Conservation (phyloP, 1,140 invertebrate genomes). For the Panonychus citri region DNA sequence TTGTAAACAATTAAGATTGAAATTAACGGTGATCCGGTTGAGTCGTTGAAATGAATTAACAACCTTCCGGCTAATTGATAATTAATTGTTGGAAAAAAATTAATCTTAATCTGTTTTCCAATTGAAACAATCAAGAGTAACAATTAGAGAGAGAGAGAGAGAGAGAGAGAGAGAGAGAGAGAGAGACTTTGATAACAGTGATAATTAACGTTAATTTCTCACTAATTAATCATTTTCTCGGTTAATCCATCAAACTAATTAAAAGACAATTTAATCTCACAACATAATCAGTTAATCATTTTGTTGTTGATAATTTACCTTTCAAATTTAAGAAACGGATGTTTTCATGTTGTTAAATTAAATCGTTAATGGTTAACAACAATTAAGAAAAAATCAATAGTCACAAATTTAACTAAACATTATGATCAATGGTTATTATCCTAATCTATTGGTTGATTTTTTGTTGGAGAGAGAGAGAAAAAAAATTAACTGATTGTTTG, state of each 20-base stretch:
- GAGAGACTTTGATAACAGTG: background rate
- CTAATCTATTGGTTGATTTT: too few species aligned
- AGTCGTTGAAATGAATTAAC: too few species aligned
- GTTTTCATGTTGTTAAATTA: background rate
- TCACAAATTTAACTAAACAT: too few species aligned
- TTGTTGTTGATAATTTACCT: background rate
- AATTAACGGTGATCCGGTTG: too few species aligned
- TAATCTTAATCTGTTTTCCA: background rate
- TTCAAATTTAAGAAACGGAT: background rate
- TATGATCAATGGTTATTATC: too few species aligned
- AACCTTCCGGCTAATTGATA: background rate
- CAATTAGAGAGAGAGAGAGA: background rate
- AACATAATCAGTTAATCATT: background rate
- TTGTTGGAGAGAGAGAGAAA: too few species aligned
- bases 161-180: background rate
- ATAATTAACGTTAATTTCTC: background rate
- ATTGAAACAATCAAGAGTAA: background rate
- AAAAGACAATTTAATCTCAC: background rate
- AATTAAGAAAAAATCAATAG: too few species aligned
- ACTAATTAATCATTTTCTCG: too few species aligned
- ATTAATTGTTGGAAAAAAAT: background rate
- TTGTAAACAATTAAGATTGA: too few species aligned
- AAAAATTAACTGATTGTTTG: too few species aligned
- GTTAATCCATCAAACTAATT: too few species aligned
- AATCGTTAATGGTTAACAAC: background rate